A percentile compares a stretch with the other conserved stretches of the same genome.
These are phyloP conservation scores for Pyrocoelia pectoralis DNA, from an alignment of 2,888 invertebrate species.

Conservation along the genomic window DNA sequence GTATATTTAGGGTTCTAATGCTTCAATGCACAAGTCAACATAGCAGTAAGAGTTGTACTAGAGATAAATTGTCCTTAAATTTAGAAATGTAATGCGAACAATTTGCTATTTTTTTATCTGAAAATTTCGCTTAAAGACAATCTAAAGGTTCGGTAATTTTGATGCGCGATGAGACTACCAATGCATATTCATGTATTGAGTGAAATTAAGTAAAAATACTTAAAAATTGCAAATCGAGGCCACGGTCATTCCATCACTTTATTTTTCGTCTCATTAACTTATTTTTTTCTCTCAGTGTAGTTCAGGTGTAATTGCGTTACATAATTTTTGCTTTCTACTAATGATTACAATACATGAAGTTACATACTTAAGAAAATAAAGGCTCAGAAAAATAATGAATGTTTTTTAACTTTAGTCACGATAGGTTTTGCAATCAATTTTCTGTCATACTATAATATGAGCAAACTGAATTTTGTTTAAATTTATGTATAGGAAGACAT, in stretches of 20 bases:
- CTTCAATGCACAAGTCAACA: conserved; percentile 1
- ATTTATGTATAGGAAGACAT: conserved; percentile 20
- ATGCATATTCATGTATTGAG: not conserved
- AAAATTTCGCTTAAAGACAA: not conserved
- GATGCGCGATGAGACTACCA: conserved; percentile 9
- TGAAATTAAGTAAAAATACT: not conserved
- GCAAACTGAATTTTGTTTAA: conserved; percentile 22
- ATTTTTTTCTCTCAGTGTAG: conserved; percentile 23
- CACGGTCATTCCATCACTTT: conserved; percentile 23
- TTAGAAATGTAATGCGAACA: no score
- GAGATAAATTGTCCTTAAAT: no score
- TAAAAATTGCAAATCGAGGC: conserved; percentile 20
- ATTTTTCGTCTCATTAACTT: conserved; percentile 21
- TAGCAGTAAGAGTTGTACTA: no score
- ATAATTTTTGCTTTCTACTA: conserved; percentile 27
- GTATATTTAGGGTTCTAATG: conserved; percentile 15
- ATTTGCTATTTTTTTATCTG: no score
- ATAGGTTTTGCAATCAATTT: conserved; percentile 16
- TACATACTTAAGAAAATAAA: conserved; percentile 16
- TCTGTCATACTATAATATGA: conserved; percentile 11
- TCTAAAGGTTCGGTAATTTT: conserved; percentile 5
- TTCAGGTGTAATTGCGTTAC: conserved; percentile 22
- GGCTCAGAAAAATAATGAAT: conserved; percentile 20
- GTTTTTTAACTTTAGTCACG: conserved; percentile 13
- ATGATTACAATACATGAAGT: conserved; percentile 17